Base-by-base conservation (phyloP, 2,888 invertebrate species). In the Schizotus pectinicornis region DNA sequence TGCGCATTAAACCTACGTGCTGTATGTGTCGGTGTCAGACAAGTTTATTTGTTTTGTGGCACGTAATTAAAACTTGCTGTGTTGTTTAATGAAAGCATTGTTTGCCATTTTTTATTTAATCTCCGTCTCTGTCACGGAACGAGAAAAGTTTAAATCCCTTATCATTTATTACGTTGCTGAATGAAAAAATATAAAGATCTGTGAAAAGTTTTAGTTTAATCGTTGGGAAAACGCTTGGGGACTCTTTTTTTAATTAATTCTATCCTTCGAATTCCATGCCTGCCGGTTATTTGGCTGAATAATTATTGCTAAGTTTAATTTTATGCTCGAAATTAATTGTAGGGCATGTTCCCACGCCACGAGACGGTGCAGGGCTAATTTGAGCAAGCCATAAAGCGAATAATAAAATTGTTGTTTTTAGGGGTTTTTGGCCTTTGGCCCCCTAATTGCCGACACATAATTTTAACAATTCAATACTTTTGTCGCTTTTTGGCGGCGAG, bases 1-100 rank as follows among this genome's bases (percentile, higher is more conserved):
- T 45, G n/a, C n/a, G n/a, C 34, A 12, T 45, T 11, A n/a, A n/a
- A n/a, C 9, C 22, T 43, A 12, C 43, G 12, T 42, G 22, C 37
- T 49, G 34, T 59, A 46, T 59, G 54, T 49, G 54, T 36, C 14
- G 41, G 55, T 59, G 59, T 55, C 59, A 54, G 54, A 48, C 42
- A 45, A 61, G 59, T 65, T 56, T 62, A 65, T 62, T 65, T 61
- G 65, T 65, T 63, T 55, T 61, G 57, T 57, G 63, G 61, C 63
- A 61, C 65, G 62, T 67, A 68, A 68, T 68, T 68, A 66, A 68
- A 67, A 67, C 68, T 67, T 65, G 64, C 62, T 59, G 51, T 62
- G 65, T 62, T 63, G 63, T 65, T 63, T 67, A 63, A 68, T 62
- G 64, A 60, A 64, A 63, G 56, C 63, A 63, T 63, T 64, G 63